Percentiles rank a stretch among this genome's conserved stretches.
phyloP scores from a whole-genome alignment of 2,113 vertebrate genomes.

The Oenanthe melanoleuca region DNA sequence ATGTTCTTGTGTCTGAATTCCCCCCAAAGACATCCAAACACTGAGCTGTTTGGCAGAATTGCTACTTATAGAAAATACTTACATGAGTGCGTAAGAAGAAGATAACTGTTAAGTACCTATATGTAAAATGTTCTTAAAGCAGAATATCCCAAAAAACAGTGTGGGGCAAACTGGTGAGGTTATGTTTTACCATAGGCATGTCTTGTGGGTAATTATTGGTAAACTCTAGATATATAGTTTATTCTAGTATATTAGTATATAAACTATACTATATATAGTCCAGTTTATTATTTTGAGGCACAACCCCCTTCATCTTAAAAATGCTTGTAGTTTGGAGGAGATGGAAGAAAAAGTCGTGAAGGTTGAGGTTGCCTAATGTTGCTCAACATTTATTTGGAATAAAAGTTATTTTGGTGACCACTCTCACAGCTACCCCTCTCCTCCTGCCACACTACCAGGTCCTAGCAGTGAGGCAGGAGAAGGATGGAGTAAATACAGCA shows the following conservation, averaged over 20 bases:
- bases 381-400: background rate
- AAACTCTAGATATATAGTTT: background rate
- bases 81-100: background rate
- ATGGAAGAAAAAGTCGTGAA: background rate
- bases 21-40: slow-evolving; percentile 73
- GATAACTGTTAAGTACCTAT: slow-evolving; percentile 46
- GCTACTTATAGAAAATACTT: slow-evolving; percentile 62
- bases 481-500: background rate
- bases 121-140: slow-evolving; percentile 22
- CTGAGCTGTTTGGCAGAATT: slow-evolving; percentile 60
- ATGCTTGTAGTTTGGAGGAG: background rate
- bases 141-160: background rate
- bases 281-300: background rate
- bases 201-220: background rate
- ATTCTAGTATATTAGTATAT: background rate
- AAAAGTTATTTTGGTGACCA: background rate
- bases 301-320: background rate
- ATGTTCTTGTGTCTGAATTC: slow-evolving; percentile 79
- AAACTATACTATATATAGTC: background rate
- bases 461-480: background rate
- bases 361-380: background rate
- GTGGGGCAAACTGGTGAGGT: background rate
- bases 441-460: background rate
- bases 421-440: background rate
- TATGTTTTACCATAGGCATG: background rate